Conservation (phyloP, 2,888 invertebrate genomes). For the Lepidocyrtoides sp. region DNA sequence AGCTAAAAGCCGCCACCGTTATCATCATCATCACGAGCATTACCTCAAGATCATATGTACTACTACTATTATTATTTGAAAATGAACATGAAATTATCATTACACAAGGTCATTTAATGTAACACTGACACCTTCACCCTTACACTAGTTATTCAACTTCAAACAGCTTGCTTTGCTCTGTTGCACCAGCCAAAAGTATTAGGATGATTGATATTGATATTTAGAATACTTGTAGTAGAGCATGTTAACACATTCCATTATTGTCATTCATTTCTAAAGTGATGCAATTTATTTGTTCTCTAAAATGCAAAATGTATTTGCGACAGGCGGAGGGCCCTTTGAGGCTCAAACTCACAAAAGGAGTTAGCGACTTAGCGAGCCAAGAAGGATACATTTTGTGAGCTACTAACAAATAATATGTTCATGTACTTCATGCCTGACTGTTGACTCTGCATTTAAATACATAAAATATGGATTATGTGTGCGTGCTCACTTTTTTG, state of each 20-base stretch:
- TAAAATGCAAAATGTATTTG: constrained; percentile 14
- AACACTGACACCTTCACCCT: constrained; percentile 61
- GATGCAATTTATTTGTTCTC: constrained; percentile 48
- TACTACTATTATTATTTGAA: constrained; percentile 46
- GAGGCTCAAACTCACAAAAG: neutral
- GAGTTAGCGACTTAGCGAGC: neutral
- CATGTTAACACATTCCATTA: constrained; percentile 33
- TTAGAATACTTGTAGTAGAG: neutral
- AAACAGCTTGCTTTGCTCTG: neutral
- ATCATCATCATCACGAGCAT: neutral
- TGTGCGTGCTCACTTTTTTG: neutral
- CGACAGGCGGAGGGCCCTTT: constrained; percentile 24
- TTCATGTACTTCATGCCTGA: neutral
- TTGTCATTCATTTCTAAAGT: constrained; percentile 31
- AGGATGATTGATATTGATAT: constrained; percentile 37
- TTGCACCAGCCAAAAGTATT: neutral
- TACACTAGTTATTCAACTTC: neutral
- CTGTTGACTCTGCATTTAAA: constrained; percentile 24
- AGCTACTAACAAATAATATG: neutral
- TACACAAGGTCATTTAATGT: constrained; percentile 55
- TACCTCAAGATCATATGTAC: constrained; percentile 22
- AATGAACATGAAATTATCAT: constrained; percentile 67
- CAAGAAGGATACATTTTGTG: neutral
- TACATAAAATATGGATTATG: neutral
- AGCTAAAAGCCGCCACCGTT: neutral